Evolutionary conservation across 30 jellyfish, hydroid and myxozoan genomes (phyloP), one percentile per base, ranked within the genome.

Genomic region (Sanderia malayensis): DNA sequence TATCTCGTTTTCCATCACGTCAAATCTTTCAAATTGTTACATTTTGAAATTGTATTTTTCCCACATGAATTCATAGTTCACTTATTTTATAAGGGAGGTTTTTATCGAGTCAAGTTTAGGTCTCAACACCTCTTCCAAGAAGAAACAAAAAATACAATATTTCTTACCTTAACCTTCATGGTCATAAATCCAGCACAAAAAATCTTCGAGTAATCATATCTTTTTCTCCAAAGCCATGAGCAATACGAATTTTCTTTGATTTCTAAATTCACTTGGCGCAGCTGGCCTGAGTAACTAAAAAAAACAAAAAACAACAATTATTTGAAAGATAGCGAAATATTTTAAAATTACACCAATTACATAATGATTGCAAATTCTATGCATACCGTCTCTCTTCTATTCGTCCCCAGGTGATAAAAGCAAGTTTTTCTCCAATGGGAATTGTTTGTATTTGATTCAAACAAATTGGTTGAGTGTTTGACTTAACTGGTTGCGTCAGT

Each of bases 401-500:
- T 26, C 94, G 75, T n/a, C 94, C 94, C 94, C 86, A 58, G 37
- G 29, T 70, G 72, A 71, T 82, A 37, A 71, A 19, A 71, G 27
- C 31, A 7, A 1, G 81, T 9, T 29, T 25, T 9, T 70, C 60
- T 20, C 69, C 74, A 24, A 27, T 41, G 1, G 30, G 29, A 4
- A 61, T 29, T 22, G 41, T 20, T 2, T 21, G 23, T 17, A 11
- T 11, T 8, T 45, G 76, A 24, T 71, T n/a, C 11, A 70, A 29
- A 61, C 94, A 82, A 71, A 82, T 82, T 15, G 94, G 94, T 33
- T 71, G 83, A 59, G 61, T 25, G 1, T 44, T 19, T 22, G 84
- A n/a, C 3, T 25, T 27, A 4, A 71, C 52, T 1, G 86, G 86
- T 15, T 71, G 81, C 10, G 61, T 26, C 21, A 82, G 82, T 49